These are phyloP conservation scores for Marisa cornuarietis DNA, from an alignment of 1,140 invertebrate genomes.

Conservation along the genomic window DNA sequence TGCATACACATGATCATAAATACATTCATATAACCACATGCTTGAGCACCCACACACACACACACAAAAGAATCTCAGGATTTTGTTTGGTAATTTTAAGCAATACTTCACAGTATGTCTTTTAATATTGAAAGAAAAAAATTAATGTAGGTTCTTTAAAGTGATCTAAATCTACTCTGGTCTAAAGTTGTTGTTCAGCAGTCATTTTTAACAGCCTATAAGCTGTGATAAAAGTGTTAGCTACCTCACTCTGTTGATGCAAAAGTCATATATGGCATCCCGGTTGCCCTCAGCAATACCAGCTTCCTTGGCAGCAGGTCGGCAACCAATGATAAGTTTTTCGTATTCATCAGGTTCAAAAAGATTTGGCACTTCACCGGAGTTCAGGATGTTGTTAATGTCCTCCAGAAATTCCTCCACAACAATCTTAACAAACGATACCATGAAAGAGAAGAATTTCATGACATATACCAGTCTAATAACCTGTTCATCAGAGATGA, in stretches of 20 bases:
- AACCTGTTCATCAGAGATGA: too few relatives aligned
- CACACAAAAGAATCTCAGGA: background rate
- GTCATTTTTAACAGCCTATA: too few relatives aligned
- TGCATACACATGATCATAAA: too few relatives aligned
- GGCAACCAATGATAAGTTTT: slow-evolving; percentile 77
- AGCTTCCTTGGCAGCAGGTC: slow-evolving; percentile 76
- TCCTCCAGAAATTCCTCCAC: slow-evolving; percentile 88
- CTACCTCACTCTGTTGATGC: slow-evolving; percentile 66
- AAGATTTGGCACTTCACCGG: slow-evolving; percentile 66
- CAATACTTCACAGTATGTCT: too few relatives aligned
- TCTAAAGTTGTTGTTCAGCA: too few relatives aligned
- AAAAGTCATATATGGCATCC: slow-evolving; percentile 78
- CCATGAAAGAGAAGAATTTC: too few relatives aligned
- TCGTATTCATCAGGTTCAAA: slow-evolving; percentile 84
- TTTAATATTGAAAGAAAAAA: too few relatives aligned
- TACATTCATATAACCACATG: background rate
- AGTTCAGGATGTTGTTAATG: slow-evolving; percentile 82
- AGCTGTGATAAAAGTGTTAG: background rate
- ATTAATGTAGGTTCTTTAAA: too few relatives aligned
- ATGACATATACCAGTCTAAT: too few relatives aligned
- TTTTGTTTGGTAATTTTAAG: too few relatives aligned
- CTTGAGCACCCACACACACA: background rate
- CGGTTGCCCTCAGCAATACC: slow-evolving; percentile 76
- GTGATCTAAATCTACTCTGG: too few relatives aligned
- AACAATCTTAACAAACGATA: slow-evolving; percentile 68